Conservation (phyloP, 2,113 vertebrate genomes). For the Gadus macrocephalus region DNA sequence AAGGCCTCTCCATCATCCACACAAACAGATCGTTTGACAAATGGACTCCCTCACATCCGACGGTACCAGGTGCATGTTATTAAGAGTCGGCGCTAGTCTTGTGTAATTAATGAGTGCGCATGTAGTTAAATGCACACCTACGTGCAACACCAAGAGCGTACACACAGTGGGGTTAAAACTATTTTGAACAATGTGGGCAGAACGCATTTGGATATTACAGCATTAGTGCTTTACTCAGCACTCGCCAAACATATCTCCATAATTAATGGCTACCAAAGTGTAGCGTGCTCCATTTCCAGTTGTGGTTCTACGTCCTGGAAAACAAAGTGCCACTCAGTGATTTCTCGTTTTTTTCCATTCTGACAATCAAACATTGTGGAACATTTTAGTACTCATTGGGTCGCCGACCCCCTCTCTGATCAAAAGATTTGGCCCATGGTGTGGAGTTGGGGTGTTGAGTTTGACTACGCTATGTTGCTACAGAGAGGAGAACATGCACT, state of each 20-base stretch:
- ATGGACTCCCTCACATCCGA: too few relatives aligned
- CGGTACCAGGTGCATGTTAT: too few relatives aligned
- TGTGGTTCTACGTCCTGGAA: too few relatives aligned
- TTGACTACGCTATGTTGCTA: constrained; percentile 5
- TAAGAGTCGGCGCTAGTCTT: too few relatives aligned
- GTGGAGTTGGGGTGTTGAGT: constrained; percentile 15
- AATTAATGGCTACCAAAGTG: constrained; percentile 13
- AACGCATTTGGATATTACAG: too few relatives aligned
- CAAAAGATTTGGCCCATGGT: constrained; percentile 11
- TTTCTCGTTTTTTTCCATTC: constrained; percentile 5
- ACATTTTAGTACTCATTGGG: constrained; percentile 2
- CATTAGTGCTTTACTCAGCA: constrained; percentile 17
- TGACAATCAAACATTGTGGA: constrained; percentile 17
- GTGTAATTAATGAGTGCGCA: too few relatives aligned
- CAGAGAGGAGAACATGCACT: neutral
- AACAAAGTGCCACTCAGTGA: constrained; percentile 9
- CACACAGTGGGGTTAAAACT: neutral
- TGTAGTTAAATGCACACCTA: too few relatives aligned
- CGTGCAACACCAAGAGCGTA: neutral
- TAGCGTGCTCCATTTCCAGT: neutral
- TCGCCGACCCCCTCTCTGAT: constrained; percentile 18
- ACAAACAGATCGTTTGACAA: too few relatives aligned
- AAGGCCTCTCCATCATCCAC: too few relatives aligned
- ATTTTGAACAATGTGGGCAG: neutral
- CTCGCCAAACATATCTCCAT: neutral